phyloP scores from a whole-genome alignment of 2,113 vertebrate species.

The Mesembrinibis cayennensis region DNA sequence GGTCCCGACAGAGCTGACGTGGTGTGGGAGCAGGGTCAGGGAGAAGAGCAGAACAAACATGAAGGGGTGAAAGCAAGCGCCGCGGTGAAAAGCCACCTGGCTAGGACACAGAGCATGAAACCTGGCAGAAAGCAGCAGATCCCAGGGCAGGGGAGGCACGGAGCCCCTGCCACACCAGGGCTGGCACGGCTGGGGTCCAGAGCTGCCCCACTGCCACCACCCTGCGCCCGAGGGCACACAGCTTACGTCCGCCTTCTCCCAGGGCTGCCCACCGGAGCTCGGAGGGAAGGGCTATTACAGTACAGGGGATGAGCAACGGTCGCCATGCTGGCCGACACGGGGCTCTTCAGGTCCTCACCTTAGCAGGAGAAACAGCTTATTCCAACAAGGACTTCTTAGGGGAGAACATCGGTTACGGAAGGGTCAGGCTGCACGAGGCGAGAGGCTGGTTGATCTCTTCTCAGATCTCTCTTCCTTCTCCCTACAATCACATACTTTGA shows the following conservation, averaged over 20 bases:
- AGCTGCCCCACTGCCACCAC: neutral
- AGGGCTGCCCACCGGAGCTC: neutral
- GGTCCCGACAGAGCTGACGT: accelerated
- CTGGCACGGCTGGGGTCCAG: accelerated
- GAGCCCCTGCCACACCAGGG: accelerated
- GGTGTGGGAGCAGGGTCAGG: neutral
- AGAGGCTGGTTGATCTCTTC: neutral
- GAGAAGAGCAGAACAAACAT: neutral
- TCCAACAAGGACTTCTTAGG: neutral
- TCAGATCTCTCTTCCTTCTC: neutral
- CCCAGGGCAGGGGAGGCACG: neutral
- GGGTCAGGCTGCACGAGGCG: neutral
- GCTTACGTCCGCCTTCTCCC: neutral
- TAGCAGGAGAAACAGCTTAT: too few relatives aligned
- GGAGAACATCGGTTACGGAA: neutral
- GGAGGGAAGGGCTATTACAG: too few relatives aligned
- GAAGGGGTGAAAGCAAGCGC: neutral
- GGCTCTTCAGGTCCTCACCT: neutral
- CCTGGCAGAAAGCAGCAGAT: neutral
- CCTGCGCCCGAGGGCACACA: too few relatives aligned
- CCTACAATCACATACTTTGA: neutral
- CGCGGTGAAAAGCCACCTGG: neutral
- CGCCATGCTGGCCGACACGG: accelerated
- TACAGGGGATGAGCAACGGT: neutral
- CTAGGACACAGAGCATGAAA: neutral